These are phyloP conservation scores for Oscheius sp. DNA, from an alignment of 2,888 invertebrate species.

Conservation along the genomic window DNA sequence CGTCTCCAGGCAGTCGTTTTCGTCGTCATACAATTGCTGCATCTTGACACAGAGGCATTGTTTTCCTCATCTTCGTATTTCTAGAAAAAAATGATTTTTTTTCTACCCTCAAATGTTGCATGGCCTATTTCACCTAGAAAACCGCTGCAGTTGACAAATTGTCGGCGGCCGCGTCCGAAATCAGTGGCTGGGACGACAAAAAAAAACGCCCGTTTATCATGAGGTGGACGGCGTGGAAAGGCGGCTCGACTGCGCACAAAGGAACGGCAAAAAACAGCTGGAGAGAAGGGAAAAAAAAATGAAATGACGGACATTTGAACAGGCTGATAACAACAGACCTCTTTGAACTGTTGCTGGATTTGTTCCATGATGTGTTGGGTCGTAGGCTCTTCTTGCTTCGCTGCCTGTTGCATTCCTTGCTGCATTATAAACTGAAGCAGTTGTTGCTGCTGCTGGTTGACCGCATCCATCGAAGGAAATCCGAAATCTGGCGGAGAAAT, in stretches of 20 bases:
- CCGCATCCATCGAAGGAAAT: neutral
- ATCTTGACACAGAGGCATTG: conserved; percentile 54
- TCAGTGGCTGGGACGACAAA: conserved; percentile 21
- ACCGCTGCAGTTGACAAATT: conserved; percentile 23
- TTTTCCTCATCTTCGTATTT: conserved; percentile 42
- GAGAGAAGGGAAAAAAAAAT: conserved; percentile 13
- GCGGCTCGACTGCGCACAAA: conserved; percentile 15
- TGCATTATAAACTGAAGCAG: conserved; percentile 30
- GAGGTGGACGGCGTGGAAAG: conserved; percentile 25
- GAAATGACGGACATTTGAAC: conserved; percentile 3
- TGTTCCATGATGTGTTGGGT: conserved; percentile 41
- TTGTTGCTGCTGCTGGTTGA: conserved; percentile 17
- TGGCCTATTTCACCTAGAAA: conserved; percentile 19
- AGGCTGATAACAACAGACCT: conserved; percentile 29
- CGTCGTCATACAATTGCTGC: conserved; percentile 67
- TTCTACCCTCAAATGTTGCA: conserved; percentile 4
- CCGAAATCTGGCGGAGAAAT: conserved; percentile 18
- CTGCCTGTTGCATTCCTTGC: conserved; percentile 26
- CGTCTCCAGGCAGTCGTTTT: conserved; percentile 70
- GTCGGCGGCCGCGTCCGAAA: conserved; percentile 25
- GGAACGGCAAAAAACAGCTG: conserved; percentile 13
- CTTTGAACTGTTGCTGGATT: conserved; percentile 36
- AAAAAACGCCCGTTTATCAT: conserved; percentile 29
- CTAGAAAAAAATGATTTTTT: conserved; percentile 9
- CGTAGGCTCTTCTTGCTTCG: conserved; percentile 31